Evolutionary conservation across 2,113 vertebrate genomes (phyloP).

Genomic region (Meleagris gallopavo): DNA sequence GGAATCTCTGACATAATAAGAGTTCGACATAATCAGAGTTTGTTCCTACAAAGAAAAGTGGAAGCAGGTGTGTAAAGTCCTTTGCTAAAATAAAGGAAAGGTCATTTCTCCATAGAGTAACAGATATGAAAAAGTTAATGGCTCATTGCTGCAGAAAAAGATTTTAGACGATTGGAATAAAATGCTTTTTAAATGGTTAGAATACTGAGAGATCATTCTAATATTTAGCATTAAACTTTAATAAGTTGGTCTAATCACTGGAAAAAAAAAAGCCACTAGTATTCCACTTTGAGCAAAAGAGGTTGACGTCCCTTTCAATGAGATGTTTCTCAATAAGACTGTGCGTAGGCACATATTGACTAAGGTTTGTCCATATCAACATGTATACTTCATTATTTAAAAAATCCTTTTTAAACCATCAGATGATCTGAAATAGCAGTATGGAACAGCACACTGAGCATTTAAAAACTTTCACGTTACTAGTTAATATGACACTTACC

Average conservation of each 20-base stretch:
- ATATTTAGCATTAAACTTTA: background rate
- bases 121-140: rapidly evolving
- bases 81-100: background rate
- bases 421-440: background rate
- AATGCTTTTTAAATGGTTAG: background rate
- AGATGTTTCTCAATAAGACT: background rate
- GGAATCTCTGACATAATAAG: background rate
- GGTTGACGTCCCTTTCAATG: background rate
- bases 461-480: background rate
- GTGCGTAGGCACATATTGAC: background rate
- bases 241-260: background rate
- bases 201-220: background rate
- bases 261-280: background rate
- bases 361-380: background rate
- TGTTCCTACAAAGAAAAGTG: background rate
- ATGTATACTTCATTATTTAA: background rate
- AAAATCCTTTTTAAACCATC: background rate
- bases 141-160: background rate
- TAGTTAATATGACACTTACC: background rate
- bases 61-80: background rate
- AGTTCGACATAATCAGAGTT: background rate
- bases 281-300: background rate
- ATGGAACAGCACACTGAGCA: background rate
- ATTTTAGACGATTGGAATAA: background rate
- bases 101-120: background rate